phyloP scores from a whole-genome alignment of 2,113 vertebrate genomes.

The Calonectris borealis region DNA sequence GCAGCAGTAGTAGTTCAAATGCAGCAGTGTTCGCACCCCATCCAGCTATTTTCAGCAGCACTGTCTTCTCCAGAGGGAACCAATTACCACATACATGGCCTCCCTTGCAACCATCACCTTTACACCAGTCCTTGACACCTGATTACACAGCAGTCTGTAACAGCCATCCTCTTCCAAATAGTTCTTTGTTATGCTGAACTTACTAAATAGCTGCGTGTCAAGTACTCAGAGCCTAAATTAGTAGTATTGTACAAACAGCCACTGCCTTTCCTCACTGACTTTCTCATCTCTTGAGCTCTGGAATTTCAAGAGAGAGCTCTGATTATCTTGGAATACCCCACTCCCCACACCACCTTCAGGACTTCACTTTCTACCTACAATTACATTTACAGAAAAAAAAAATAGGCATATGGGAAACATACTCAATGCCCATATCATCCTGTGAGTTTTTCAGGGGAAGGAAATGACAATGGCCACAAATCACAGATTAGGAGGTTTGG shows the following conservation, averaged over 20 bases:
- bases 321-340: background rate
- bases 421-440: background rate
- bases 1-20: background rate
- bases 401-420: background rate
- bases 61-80: background rate
- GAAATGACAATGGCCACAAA: background rate
- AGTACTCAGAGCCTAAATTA: background rate
- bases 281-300: background rate
- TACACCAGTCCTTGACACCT: background rate
- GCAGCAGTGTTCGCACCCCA: background rate
- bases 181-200: background rate
- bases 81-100: background rate
- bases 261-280: background rate
- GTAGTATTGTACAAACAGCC: background rate
- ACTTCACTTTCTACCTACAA: background rate
- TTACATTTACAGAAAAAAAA: background rate
- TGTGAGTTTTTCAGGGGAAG: background rate
- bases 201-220: background rate
- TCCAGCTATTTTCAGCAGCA: background rate
- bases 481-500: background rate
- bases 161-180: background rate
- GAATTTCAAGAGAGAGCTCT: background rate
- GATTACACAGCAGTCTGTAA: background rate
- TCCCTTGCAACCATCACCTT: background rate
- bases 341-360: background rate